phyloP scores from a whole-genome alignment of 2,797 vertebrate genomes.

The Spheniscus humboldti region DNA sequence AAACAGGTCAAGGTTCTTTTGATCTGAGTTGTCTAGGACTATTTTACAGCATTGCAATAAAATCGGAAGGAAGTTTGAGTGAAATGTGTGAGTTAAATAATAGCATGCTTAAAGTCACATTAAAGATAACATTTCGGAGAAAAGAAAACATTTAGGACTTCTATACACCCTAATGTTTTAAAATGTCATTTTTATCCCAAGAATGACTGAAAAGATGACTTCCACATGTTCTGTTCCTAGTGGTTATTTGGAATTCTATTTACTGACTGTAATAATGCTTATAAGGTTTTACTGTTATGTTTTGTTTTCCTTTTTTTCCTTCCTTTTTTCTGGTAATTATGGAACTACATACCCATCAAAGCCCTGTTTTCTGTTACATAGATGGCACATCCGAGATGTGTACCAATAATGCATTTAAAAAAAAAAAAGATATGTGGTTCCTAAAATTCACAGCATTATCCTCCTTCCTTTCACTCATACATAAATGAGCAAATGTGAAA shows the following conservation, averaged over 20 bases:
- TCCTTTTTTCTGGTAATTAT: background rate
- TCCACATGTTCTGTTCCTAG: background rate
- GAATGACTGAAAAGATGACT: background rate
- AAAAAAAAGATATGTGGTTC: background rate
- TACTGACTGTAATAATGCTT: background rate
- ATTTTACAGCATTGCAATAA: background rate
- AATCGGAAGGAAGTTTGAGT: background rate
- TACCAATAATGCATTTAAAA: background rate
- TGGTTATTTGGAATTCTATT: background rate
- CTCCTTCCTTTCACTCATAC: background rate
- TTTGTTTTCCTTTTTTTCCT: background rate
- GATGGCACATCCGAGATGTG: background rate
- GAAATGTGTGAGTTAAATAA: background rate
- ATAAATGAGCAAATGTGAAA: background rate
- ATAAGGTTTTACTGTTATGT: background rate
- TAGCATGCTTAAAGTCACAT: background rate
- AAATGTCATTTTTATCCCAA: background rate
- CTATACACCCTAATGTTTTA: background rate
- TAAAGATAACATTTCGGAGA: background rate
- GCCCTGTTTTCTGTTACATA: background rate
- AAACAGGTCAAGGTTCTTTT: background rate
- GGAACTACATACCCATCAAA: background rate
- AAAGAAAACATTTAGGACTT: background rate
- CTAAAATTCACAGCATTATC: background rate
- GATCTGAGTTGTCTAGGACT: background rate